Conservation (phyloP, 2,797 vertebrate species). For the Sebastes hubbsi region DNA sequence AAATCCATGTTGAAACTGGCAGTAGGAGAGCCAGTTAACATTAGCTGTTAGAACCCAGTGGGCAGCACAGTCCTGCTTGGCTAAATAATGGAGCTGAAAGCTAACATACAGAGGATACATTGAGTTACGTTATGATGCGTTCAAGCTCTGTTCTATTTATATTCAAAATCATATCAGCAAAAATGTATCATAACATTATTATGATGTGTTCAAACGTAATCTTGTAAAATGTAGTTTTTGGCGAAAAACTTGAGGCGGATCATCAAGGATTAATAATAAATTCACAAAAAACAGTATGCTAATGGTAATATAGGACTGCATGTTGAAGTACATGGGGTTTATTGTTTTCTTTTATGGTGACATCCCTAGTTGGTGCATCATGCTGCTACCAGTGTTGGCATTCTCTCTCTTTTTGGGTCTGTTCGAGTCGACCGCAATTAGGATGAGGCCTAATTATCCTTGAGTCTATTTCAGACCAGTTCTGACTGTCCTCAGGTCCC, state of each 20-base stretch:
- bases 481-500: too few relatives aligned
- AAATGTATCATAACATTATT: background rate
- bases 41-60: background rate
- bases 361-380: background rate
- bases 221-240: background rate
- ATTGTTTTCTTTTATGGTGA: background rate
- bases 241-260: background rate
- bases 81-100: background rate
- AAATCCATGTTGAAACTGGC: background rate
- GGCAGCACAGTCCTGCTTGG: background rate
- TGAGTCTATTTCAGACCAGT: background rate
- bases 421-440: background rate
- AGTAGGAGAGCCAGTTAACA: background rate
- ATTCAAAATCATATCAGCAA: background rate
- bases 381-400: background rate
- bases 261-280: background rate
- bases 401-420: background rate
- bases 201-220: background rate
- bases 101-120: background rate
- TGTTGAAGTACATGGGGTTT: background rate
- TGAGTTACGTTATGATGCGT: background rate
- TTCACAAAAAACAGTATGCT: background rate
- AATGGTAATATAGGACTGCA: background rate
- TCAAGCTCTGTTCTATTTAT: background rate
- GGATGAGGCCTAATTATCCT: background rate